Evolutionary conservation across 1,140 invertebrate species (phyloP), one percentile per base, ranked within the genome.

Genomic region (Rhopalosiphum padi): DNA sequence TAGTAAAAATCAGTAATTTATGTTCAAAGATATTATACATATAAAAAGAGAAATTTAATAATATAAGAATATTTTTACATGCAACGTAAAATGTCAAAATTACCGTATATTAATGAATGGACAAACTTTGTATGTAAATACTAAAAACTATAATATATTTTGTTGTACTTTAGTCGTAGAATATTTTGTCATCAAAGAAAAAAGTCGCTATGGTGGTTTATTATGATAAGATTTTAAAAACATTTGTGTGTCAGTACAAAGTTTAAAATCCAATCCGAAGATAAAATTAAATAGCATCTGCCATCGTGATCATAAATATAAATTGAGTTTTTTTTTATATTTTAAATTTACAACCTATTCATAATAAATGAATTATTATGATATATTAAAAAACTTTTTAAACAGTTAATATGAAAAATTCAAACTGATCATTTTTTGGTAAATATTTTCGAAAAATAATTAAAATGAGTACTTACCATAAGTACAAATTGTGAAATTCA

Each of bases 361-460:
- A 68, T 55, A 89, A 55, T 41, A 89, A 53, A 53, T 9, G 43
- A 89, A 89, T 88, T 88, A 51, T 41, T 22, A 41, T 89, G 53
- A 68, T 68, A 68, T 60, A 90, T 90, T 90, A 90, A 68, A 90
- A 90, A 90, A 90, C 89, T 90, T 90, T 60, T 68, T 60, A 30
- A 53, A 37, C 21, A 35, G n/a, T 53, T 93, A 25, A 53, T 48
- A 87, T 53, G 51, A 89, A 35, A 89, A 89, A 35, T 5, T 21
- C 48, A 88, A 53, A 35, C 41, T 15, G 6, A 86, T 89, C 53
- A 2, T 89, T 55, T 89, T 41, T 41, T 7, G 51, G n/a, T 15
- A 55, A 55, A 89, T 41, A 89, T 37, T 37, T 48, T 35, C 0
- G 11, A 55, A 23, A 25, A 89, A 55, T 25, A 55, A 15, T n/a